phyloP scores from a whole-genome alignment of 2,888 invertebrate species.

The Drosophila tripunctata region DNA sequence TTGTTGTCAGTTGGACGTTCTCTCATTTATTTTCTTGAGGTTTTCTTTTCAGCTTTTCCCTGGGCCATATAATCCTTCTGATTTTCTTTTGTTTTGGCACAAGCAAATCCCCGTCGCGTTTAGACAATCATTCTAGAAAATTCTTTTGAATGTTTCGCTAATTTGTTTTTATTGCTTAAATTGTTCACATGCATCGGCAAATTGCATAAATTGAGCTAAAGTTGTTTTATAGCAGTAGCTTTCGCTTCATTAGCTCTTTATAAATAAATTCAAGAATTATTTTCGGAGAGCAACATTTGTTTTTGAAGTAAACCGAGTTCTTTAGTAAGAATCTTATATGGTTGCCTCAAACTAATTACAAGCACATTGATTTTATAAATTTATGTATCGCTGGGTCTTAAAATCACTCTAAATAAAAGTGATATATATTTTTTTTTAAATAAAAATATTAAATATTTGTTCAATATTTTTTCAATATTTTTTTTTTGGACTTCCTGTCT shows the following conservation, averaged over 20 bases:
- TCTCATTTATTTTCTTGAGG: slow-evolving; percentile 10
- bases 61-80: slow-evolving; percentile 13
- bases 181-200: not conserved
- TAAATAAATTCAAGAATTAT: not conserved
- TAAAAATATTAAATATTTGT: no score
- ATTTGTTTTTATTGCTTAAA: slow-evolving; percentile 27
- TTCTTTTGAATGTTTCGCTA: slow-evolving; percentile 34
- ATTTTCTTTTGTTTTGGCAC: slow-evolving; percentile 33
- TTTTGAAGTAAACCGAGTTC: no score
- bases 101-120: slow-evolving; percentile 25
- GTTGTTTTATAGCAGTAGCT: not conserved
- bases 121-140: slow-evolving; percentile 16
- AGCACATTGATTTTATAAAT: no score
- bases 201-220: not conserved
- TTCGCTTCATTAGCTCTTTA: not conserved
- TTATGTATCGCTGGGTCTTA: no score
- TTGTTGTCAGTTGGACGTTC: slow-evolving; percentile 12
- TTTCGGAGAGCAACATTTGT: no score
- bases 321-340: no score
- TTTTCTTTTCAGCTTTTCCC: not conserved
- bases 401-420: no score
- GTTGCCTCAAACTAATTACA: no score
- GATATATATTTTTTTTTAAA: no score
- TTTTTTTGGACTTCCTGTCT: no score
- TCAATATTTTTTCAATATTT: no score